Percentiles rank a stretch among this genome's conserved stretches.
These are phyloP conservation scores for Sphyrna mokarran DNA, from an alignment of 2,113 vertebrate species.

Conservation along the genomic window DNA sequence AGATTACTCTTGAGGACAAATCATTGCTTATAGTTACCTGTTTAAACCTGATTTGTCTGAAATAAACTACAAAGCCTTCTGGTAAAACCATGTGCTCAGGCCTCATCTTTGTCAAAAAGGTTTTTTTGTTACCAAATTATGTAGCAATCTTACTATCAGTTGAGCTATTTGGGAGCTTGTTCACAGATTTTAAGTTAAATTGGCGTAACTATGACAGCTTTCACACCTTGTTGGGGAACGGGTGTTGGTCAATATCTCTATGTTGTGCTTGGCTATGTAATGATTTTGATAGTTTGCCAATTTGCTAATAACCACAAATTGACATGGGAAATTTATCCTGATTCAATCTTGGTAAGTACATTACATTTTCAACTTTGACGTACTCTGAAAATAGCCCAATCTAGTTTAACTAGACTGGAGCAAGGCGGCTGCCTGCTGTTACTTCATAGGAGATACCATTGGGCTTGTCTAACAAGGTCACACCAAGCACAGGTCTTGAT, in stretches of 20 bases:
- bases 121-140: background rate
- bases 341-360: background rate
- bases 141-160: background rate
- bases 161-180: background rate
- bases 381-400: background rate
- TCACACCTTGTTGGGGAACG: background rate
- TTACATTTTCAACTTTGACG: background rate
- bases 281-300: background rate
- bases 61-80: background rate
- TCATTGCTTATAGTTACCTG: too few species aligned
- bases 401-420: background rate
- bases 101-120: background rate
- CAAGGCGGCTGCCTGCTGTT: background rate
- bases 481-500: background rate
- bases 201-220: background rate
- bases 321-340: background rate
- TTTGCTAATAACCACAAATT: background rate
- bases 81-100: background rate
- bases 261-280: background rate
- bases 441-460: background rate
- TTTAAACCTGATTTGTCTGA: too few species aligned
- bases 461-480: background rate
- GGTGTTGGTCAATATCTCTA: background rate
- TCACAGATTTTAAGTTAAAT: background rate
- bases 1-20: too few species aligned